Percentiles rank a stretch among this genome's conserved stretches.
These are phyloP conservation scores for Charadrius vociferus DNA, from an alignment of 2,113 vertebrate genomes.

Conservation along the genomic window DNA sequence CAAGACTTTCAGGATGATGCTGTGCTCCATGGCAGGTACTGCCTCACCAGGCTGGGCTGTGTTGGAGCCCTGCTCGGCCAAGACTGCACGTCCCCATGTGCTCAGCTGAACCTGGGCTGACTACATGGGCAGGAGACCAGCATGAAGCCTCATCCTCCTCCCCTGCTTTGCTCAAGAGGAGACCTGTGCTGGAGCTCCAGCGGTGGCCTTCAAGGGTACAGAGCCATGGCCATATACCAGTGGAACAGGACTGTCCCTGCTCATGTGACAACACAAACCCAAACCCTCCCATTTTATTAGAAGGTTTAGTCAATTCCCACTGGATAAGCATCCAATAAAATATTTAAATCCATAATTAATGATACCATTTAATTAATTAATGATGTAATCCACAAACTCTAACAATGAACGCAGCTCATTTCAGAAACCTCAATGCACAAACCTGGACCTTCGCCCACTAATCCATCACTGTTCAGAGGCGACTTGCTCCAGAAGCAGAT, in stretches of 20 bases:
- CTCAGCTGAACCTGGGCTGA: no score
- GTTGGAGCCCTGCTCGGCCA: neutral
- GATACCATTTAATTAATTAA: neutral
- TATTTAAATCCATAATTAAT: neutral
- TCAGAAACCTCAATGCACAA: neutral
- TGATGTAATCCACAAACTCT: neutral
- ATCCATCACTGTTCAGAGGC: neutral
- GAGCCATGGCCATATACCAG: accelerated
- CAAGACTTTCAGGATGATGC: neutral
- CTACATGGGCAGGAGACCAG: accelerated
- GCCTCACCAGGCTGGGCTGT: neutral
- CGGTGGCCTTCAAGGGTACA: neutral
- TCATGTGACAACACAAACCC: no score
- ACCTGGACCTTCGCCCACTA: neutral
- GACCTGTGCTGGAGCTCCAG: neutral
- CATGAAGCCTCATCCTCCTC: no score
- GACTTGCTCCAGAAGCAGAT: neutral
- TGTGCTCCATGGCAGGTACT: neutral
- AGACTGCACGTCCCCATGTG: no score
- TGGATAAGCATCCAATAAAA: neutral
- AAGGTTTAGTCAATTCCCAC: neutral
- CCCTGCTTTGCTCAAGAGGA: neutral
- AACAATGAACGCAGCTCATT: accelerated
- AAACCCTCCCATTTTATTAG: neutral
- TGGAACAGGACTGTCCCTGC: neutral